phyloP scores from a whole-genome alignment of 2,888 invertebrate species.

The Volucella bombylans region DNA sequence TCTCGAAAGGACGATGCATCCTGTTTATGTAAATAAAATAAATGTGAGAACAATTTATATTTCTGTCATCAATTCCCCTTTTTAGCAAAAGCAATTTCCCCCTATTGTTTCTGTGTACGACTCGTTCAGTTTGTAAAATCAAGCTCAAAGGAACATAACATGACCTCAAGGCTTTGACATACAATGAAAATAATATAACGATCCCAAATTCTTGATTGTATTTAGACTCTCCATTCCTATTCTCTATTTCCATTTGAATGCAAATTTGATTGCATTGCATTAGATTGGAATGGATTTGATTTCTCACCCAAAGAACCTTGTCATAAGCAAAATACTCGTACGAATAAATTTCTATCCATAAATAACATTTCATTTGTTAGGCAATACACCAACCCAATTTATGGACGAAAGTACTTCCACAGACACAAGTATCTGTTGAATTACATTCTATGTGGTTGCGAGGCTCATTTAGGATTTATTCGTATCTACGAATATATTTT shows the following conservation, averaged over 20 bases:
- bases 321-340: slow-evolving; percentile 12
- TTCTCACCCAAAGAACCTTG: neutral
- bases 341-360: slow-evolving; percentile 10
- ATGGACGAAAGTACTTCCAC: neutral
- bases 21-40: too few species aligned
- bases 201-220: too few species aligned
- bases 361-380: slow-evolving; percentile 20
- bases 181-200: neutral
- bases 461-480: neutral
- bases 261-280: slow-evolving; percentile 22
- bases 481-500: slow-evolving; percentile 11
- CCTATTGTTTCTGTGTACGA: too few species aligned
- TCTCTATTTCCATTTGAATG: neutral
- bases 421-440: neutral
- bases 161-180: neutral
- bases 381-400: neutral
- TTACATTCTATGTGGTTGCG: neutral
- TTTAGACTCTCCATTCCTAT: neutral
- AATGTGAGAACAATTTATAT: too few species aligned
- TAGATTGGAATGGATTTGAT: too few species aligned
- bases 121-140: too few species aligned
- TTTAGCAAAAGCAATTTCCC: too few species aligned
- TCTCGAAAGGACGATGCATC: too few species aligned
- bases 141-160: too few species aligned
- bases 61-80: too few species aligned